These are phyloP conservation scores for Ctena decussata DNA, from an alignment of 2,888 invertebrate species.

Conservation along the genomic window DNA sequence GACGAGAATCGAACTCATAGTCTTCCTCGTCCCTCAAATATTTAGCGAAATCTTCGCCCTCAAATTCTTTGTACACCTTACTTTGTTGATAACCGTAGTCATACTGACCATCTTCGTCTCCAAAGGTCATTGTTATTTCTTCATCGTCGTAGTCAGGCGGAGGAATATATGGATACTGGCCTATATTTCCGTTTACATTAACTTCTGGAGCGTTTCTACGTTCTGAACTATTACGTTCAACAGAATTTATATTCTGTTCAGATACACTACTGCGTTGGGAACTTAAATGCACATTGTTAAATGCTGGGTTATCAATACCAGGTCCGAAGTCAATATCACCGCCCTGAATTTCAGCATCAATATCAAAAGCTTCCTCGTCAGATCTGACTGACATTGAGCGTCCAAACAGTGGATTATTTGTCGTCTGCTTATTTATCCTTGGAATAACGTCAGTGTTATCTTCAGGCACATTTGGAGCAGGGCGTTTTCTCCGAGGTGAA, in stretches of 20 bases:
- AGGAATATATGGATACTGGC: slow-evolving; percentile 65
- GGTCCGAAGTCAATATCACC: slow-evolving; percentile 59
- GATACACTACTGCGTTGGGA: background rate
- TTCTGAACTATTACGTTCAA: background rate
- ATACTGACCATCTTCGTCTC: slow-evolving; percentile 43
- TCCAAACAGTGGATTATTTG: slow-evolving; percentile 49
- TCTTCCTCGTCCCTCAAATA: slow-evolving; percentile 69
- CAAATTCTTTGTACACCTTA: slow-evolving; percentile 45
- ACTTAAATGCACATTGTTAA: background rate
- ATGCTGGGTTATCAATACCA: slow-evolving; percentile 53
- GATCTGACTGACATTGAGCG: slow-evolving; percentile 57
- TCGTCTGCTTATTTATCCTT: background rate
- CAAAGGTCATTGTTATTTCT: slow-evolving; percentile 60
- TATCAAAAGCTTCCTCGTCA: slow-evolving; percentile 44
- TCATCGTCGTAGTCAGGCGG: slow-evolving; percentile 73
- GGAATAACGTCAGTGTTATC: background rate
- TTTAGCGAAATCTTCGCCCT: slow-evolving; percentile 69
- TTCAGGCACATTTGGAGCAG: slow-evolving; percentile 52
- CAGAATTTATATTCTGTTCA: background rate
- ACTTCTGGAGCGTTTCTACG: background rate
- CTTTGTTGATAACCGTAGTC: background rate
- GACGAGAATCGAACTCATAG: slow-evolving; percentile 58
- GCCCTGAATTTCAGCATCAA: slow-evolving; percentile 53
- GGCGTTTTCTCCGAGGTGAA: slow-evolving; percentile 52
- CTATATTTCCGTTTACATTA: background rate